These are phyloP conservation scores for Sphinx pinastri DNA, from an alignment of 2,888 invertebrate genomes.

Conservation along the genomic window DNA sequence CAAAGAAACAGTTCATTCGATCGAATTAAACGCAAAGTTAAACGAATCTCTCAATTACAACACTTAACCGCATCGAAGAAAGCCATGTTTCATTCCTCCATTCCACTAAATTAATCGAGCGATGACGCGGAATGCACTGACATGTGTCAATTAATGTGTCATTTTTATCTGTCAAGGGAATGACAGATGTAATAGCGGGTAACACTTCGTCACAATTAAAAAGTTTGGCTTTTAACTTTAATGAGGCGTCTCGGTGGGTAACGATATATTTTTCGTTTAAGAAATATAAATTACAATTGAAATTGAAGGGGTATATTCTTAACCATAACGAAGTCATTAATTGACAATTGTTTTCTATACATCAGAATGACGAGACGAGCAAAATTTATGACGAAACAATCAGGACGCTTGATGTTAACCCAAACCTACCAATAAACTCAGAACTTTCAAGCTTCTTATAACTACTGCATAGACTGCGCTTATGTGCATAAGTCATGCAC, in stretches of 20 bases:
- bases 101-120: constrained; percentile 36
- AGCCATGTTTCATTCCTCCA: constrained; percentile 34
- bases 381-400: no score
- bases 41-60: constrained; percentile 37
- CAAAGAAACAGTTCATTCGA: constrained; percentile 27
- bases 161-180: constrained; percentile 32
- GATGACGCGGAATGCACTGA: constrained; percentile 34
- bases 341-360: background rate
- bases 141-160: constrained; percentile 33
- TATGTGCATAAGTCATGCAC: no score
- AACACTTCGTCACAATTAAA: constrained; percentile 22
- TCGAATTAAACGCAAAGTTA: constrained; percentile 23
- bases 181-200: constrained; percentile 24
- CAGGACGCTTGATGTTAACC: no score
- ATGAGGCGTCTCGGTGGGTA: background rate
- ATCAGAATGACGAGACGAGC: no score
- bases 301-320: no score
- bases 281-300: background rate
- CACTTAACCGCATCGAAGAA: constrained; percentile 39
- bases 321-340: background rate
- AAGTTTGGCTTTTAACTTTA: constrained; percentile 5
- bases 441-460: no score
- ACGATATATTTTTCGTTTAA: background rate
- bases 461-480: no score
- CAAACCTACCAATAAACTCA: no score